phyloP scores from a whole-genome alignment of 2,797 vertebrate species.

The Channa striata region DNA sequence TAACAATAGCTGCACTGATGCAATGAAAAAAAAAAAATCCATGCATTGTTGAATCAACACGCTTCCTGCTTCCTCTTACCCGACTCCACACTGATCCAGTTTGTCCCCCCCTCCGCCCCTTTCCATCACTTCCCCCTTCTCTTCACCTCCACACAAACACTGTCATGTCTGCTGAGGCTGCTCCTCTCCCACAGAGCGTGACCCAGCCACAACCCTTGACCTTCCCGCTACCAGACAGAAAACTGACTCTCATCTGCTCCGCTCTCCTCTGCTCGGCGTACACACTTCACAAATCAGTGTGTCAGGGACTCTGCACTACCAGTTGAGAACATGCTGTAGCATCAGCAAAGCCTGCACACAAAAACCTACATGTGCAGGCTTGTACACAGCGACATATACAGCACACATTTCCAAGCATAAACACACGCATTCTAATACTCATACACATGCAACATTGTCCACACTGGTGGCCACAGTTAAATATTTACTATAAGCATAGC shows the following conservation, averaged over 20 bases:
- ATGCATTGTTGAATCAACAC: slow-evolving; percentile 43
- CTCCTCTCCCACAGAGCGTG: slow-evolving; percentile 73
- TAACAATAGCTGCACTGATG: slow-evolving; percentile 63
- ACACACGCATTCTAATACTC: background rate
- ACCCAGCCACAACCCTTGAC: slow-evolving; percentile 81
- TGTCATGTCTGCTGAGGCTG: slow-evolving; percentile 57
- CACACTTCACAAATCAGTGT: slow-evolving; percentile 23
- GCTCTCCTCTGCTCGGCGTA: slow-evolving; percentile 12
- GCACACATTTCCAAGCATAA: slow-evolving; percentile 4
- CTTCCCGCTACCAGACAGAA: slow-evolving; percentile 69
- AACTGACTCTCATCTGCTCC: slow-evolving; percentile 57
- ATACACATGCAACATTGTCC: background rate
- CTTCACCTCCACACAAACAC: slow-evolving; percentile 48
- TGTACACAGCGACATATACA: slow-evolving; percentile 1
- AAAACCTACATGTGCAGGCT: slow-evolving; percentile 11
- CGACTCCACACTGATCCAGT: slow-evolving; percentile 31
- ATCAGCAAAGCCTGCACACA: background rate
- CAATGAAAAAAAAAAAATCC: slow-evolving; percentile 14
- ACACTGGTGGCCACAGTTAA: background rate
- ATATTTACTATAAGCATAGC: background rate
- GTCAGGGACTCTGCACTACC: slow-evolving; percentile 10
- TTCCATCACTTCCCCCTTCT: slow-evolving; percentile 27
- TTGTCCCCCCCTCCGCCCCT: slow-evolving; percentile 6
- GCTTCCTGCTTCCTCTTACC: slow-evolving; percentile 38
- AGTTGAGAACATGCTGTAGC: slow-evolving; percentile 7